Conservation (phyloP, 1,140 invertebrate species). For the Drosophila bifasciata region DNA sequence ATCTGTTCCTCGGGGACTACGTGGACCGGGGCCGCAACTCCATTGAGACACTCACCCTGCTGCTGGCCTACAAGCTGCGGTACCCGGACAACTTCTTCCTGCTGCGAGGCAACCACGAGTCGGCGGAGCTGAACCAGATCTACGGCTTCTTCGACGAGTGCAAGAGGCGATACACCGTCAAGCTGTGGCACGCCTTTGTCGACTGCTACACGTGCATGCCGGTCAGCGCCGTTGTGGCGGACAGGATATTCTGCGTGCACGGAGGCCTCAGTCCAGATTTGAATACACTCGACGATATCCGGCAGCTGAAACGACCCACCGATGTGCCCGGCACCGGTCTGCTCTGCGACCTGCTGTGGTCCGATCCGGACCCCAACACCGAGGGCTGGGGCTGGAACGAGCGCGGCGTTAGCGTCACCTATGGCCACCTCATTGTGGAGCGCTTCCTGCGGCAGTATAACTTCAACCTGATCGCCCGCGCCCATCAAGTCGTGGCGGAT, state of each 20-base stretch:
- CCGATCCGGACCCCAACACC: slow-evolving; percentile 88
- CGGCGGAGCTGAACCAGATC: slow-evolving; percentile 85
- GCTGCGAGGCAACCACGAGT: slow-evolving; percentile 88
- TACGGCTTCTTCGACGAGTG: slow-evolving; percentile 51
- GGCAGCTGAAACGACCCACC: slow-evolving; percentile 99
- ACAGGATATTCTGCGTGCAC: slow-evolving; percentile 99
- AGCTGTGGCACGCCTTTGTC: slow-evolving; percentile 86
- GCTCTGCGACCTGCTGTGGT: slow-evolving; percentile 99
- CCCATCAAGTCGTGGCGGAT: slow-evolving; percentile 98
- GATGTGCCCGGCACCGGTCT: slow-evolving; percentile 99
- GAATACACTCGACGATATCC: slow-evolving; percentile 98
- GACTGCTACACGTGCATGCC: slow-evolving; percentile 94
- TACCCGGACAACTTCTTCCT: slow-evolving; percentile 40
- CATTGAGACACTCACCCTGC: slow-evolving; percentile 26
- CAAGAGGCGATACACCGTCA: slow-evolving; percentile 36
- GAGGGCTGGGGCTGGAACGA: slow-evolving; percentile 26
- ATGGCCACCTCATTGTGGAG: slow-evolving; percentile 18
- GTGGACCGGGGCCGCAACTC: slow-evolving; percentile 41
- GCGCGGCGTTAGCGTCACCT: slow-evolving; percentile 41
- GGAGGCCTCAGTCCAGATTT: slow-evolving; percentile 99
- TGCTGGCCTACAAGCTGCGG: slow-evolving; percentile 37
- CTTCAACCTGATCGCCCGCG: slow-evolving; percentile 43
- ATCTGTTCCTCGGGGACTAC: slow-evolving; percentile 46
- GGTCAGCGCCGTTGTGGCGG: slow-evolving; percentile 98
- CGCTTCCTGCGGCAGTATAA: slow-evolving; percentile 17